Evolutionary conservation across 2,888 invertebrate genomes (phyloP).

Genomic region (Herminia tarsipennalis): DNA sequence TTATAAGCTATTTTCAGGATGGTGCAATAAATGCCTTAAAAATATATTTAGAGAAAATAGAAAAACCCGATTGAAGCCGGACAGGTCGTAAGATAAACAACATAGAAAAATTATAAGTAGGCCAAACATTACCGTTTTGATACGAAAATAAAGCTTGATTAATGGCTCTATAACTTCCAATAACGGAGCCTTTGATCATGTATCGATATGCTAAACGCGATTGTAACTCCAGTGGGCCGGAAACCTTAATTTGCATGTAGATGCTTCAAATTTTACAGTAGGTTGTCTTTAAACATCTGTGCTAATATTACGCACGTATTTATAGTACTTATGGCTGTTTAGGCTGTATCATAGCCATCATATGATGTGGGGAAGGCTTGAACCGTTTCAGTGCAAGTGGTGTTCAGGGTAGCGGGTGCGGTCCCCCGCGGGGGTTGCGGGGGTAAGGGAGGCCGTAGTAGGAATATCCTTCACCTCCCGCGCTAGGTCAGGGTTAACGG

Average conservation of each 20-base stretch:
- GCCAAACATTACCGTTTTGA: too few relatives aligned
- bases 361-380: conserved; percentile 72
- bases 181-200: too few relatives aligned
- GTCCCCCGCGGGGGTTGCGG: conserved; percentile 50
- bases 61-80: too few relatives aligned
- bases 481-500: conserved; percentile 84
- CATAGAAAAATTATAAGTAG: too few relatives aligned
- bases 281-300: neutral
- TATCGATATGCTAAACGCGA: conserved; percentile 21
- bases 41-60: too few relatives aligned
- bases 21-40: too few relatives aligned
- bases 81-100: too few relatives aligned
- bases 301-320: conserved; percentile 4
- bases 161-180: too few relatives aligned
- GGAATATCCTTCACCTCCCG: conserved; percentile 82
- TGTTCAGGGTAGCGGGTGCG: conserved; percentile 51
- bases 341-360: conserved; percentile 48
- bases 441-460: conserved; percentile 74
- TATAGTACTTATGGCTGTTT: conserved; percentile 29
- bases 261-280: conserved; percentile 20
- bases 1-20: too few relatives aligned
- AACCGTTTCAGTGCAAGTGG: conserved; percentile 75
- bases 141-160: too few relatives aligned
- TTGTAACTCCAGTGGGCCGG: conserved; percentile 11
- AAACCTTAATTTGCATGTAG: too few relatives aligned